Percentiles rank a stretch among this genome's conserved stretches.
These are phyloP conservation scores for Petrocephalus zakoni DNA, from an alignment of 2,113 vertebrate species.

Conservation along the genomic window DNA sequence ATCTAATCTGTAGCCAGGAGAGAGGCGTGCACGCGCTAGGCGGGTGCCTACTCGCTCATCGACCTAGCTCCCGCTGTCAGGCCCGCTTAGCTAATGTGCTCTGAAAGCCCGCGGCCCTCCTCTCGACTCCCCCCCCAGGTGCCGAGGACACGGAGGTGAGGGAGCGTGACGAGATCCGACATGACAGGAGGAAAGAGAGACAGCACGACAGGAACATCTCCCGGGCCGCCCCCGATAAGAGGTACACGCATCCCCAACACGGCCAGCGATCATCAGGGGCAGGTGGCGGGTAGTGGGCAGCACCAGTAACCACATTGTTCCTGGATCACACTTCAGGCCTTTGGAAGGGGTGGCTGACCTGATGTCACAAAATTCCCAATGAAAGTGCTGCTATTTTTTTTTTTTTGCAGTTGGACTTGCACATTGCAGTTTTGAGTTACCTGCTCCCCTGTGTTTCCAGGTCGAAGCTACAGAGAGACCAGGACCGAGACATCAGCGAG, in stretches of 20 bases:
- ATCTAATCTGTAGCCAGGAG: background rate
- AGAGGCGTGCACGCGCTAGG: background rate
- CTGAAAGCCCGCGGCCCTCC: background rate
- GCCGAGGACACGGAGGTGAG: constrained; percentile 83
- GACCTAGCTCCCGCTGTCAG: background rate
- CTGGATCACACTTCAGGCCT: background rate
- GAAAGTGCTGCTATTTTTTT: background rate
- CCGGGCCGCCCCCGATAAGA: constrained; percentile 91
- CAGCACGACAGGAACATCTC: constrained; percentile 92
- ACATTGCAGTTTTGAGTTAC: background rate
- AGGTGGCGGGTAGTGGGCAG: background rate
- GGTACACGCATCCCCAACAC: constrained; percentile 59
- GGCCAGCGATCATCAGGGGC: constrained; percentile 13
- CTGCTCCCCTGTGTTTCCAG: constrained; percentile 47
- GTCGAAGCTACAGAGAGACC: constrained; percentile 92
- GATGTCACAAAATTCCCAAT: background rate
- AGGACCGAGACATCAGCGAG: constrained; percentile 95
- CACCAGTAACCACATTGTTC: background rate
- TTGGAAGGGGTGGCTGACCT: background rate
- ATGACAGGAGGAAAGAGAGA: constrained; percentile 86
- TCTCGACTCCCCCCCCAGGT: constrained; percentile 36
- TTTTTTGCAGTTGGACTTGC: background rate
- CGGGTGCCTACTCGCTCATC: background rate
- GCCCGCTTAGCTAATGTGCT: background rate
- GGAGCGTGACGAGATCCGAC: constrained; percentile 90